Percentiles rank a stretch among this genome's conserved stretches.
phyloP scores from a whole-genome alignment of 2,888 invertebrate species.

The Shargacucullia verbasci region DNA sequence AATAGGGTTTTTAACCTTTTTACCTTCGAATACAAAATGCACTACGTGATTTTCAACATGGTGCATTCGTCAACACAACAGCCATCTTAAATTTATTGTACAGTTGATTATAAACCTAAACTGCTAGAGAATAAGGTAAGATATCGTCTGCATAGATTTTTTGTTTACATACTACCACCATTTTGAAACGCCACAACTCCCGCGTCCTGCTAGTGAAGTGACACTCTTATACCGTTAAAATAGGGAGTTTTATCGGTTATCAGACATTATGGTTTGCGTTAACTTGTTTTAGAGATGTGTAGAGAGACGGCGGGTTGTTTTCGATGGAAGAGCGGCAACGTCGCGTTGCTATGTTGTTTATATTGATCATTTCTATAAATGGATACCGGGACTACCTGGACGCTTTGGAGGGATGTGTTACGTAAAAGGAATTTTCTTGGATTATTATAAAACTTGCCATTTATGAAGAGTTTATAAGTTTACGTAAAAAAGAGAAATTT shows the following conservation, averaged over 20 bases:
- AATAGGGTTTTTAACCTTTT: slow-evolving; percentile 47
- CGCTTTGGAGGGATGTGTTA: slow-evolving; percentile 43
- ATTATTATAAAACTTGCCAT: slow-evolving; percentile 13
- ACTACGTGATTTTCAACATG: slow-evolving; percentile 64
- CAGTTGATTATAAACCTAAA: slow-evolving; percentile 17
- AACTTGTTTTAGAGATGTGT: slow-evolving; percentile 19
- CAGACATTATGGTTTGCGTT: slow-evolving; percentile 15
- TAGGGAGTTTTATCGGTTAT: slow-evolving; percentile 41
- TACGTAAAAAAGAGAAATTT: slow-evolving; percentile 11
- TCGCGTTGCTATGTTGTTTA: slow-evolving; percentile 62
- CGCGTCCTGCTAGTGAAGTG: slow-evolving; percentile 34
- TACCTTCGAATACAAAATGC: slow-evolving; percentile 14
- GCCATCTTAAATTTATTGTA: slow-evolving; percentile 19
- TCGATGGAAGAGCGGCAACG: slow-evolving; percentile 74
- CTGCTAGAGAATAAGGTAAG: accelerated
- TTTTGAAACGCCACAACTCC: slow-evolving; percentile 44
- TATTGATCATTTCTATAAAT: slow-evolving; percentile 80
- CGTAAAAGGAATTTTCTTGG: slow-evolving; percentile 29
- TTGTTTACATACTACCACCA: slow-evolving; percentile 55
- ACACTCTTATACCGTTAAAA: slow-evolving; percentile 12
- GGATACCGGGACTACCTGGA: slow-evolving; percentile 64
- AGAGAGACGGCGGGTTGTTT: slow-evolving; percentile 63
- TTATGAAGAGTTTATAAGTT: not conserved
- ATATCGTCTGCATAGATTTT: slow-evolving; percentile 18
- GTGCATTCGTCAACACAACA: slow-evolving; percentile 26